phyloP scores from a whole-genome alignment of 1,140 invertebrate genomes.

The Acromyrmex heyeri region DNA sequence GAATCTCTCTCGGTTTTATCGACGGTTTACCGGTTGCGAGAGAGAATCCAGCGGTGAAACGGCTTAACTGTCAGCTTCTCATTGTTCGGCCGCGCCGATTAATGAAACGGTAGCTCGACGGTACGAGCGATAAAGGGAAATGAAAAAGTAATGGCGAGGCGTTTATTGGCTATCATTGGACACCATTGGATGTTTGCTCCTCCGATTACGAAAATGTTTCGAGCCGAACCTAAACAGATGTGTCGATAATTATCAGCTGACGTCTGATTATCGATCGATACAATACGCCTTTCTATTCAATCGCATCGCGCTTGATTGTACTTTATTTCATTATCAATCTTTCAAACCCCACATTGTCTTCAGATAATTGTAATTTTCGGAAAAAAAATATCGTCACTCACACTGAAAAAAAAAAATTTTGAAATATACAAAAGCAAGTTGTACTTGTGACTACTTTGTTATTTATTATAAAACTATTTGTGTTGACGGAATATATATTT shows the following conservation, averaged over 20 bases:
- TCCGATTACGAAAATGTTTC: constrained; percentile 63
- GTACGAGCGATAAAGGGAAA: constrained; percentile 65
- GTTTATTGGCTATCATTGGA: constrained; percentile 75
- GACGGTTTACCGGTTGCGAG: neutral
- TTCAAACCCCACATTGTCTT: neutral
- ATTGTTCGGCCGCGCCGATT: constrained; percentile 64
- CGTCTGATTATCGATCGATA: constrained; percentile 29
- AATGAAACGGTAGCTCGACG: constrained; percentile 61
- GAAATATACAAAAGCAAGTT: no score
- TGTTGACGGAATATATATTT: no score
- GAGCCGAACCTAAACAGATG: constrained; percentile 14
- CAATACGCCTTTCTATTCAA: neutral
- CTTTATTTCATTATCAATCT: neutral
- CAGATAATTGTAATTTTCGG: neutral
- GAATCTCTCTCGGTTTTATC: constrained; percentile 4
- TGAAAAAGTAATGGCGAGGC: constrained; percentile 62
- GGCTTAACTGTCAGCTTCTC: constrained; percentile 50
- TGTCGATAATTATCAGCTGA: constrained; percentile 14
- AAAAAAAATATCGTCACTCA: neutral
- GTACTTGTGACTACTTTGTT: no score
- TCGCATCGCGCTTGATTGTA: neutral
- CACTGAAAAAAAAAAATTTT: no score
- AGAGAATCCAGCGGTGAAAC: neutral
- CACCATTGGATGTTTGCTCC: constrained; percentile 29
- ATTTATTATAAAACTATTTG: no score